Base-by-base conservation (phyloP, 2,888 invertebrate genomes). In the Bunonema sp. region DNA sequence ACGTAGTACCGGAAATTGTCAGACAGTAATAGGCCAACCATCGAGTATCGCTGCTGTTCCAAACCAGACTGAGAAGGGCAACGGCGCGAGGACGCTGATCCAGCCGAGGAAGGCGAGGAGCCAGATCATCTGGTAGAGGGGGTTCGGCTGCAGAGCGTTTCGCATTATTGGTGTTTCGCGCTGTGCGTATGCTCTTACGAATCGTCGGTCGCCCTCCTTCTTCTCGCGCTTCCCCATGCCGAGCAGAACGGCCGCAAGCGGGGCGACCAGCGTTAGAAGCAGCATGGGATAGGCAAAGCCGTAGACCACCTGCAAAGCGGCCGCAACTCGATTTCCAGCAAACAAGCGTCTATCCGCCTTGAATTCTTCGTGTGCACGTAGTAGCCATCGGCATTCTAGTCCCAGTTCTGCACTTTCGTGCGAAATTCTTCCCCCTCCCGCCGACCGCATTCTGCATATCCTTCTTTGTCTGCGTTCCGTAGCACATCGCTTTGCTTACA, bases 211-310 rank as follows among this genome's bases (percentile, higher is more conserved):
- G 1, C 64, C 64, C 44, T 64, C 64, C 34, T 61, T 38, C 38
- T 62, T 62, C 38, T 64, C 64, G 24, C 64, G 42, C 47, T 66
- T 64, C 26, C 61, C 64, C 61, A 64, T 65, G 23, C 64, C 64
- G n/a, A 64, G 46, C 53, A 64, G 58, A 28, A 61, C 59, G n/a
- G 62, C 62, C 34, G 56, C 55, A 12, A 62, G 44, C 10, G 62
- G 62, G 7, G 62, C 62, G 30, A 62, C 49, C 34, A 63, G 46
- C 33, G 54, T 57, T 29, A 64, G 48, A 16, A 64, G 54, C 16
- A 66, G 49, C 54, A 66, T 57, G 12, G 64, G 64, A 47, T 64
- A 64, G 3, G 54, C 59, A 41, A 64, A 64, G 30, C 59, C 64
- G 39, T 61, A 64, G 15, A 64, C 59, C 26, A 58, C 50, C 45